phyloP scores from a whole-genome alignment of 1,140 invertebrate species.

The Heliconius hewitsoni region DNA sequence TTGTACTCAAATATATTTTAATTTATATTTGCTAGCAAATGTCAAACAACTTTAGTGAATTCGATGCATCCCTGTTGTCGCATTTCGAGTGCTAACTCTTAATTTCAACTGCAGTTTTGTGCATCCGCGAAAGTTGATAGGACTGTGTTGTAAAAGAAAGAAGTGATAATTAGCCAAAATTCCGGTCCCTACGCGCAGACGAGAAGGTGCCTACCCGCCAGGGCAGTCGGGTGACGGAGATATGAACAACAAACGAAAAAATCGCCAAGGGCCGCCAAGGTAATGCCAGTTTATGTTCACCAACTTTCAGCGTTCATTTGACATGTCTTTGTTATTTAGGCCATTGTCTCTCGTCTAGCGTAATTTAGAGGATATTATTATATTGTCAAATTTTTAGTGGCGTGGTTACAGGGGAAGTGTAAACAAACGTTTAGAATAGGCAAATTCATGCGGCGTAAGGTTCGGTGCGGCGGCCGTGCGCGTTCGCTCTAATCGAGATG shows the following conservation, averaged over 20 bases:
- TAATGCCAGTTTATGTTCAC: constrained; percentile 70
- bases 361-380: constrained; percentile 58
- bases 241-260: constrained; percentile 83
- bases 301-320: constrained; percentile 64
- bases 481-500: constrained; percentile 67
- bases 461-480: constrained; percentile 51
- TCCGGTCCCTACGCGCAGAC: constrained; percentile 84
- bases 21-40: constrained; percentile 81
- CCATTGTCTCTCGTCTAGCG: constrained; percentile 50
- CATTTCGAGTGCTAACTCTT: constrained; percentile 76
- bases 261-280: constrained; percentile 82
- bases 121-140: constrained; percentile 82
- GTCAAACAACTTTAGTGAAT: constrained; percentile 75
- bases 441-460: constrained; percentile 49
- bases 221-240: constrained; percentile 81
- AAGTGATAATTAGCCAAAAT: constrained; percentile 83
- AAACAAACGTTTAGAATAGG: constrained; percentile 64
- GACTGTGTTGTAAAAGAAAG: constrained; percentile 81
- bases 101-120: constrained; percentile 81
- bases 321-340: constrained; percentile 77
- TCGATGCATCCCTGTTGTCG: constrained; percentile 76
- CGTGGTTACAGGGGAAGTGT: constrained; percentile 58
- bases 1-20: constrained; percentile 81
- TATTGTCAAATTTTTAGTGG: constrained; percentile 63
- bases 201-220: constrained; percentile 82